Evolutionary conservation across 2,888 invertebrate genomes (phyloP).

Genomic region (Nudaria mundana): DNA sequence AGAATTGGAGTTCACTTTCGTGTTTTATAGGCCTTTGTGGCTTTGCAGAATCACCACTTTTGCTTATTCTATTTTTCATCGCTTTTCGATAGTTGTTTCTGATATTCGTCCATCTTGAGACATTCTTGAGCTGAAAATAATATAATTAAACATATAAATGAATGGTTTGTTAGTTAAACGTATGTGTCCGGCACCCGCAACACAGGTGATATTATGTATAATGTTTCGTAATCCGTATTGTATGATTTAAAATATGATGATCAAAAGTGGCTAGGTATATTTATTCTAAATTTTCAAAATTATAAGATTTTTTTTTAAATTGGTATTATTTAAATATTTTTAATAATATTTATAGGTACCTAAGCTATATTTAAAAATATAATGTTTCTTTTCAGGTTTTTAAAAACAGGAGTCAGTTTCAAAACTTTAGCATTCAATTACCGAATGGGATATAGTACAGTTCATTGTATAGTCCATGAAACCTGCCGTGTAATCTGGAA

Average conservation of each 20-base stretch:
- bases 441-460: background rate
- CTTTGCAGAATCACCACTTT: background rate
- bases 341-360: background rate
- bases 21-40: background rate
- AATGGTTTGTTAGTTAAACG: too few species aligned
- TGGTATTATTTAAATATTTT: background rate
- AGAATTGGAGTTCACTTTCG: slow-evolving; percentile 14
- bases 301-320: background rate
- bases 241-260: too few species aligned
- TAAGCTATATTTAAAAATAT: background rate
- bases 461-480: background rate
- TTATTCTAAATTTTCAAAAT: background rate
- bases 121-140: background rate
- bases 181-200: too few species aligned
- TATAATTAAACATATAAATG: too few species aligned
- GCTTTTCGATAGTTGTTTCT: background rate
- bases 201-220: too few species aligned
- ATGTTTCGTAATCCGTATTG: too few species aligned
- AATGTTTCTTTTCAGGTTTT: background rate
- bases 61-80: background rate
- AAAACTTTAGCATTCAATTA: background rate
- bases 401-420: background rate
- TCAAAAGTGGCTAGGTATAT: too few species aligned
- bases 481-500: background rate
- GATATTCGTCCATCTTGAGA: background rate